Base-by-base conservation (phyloP, 2,888 invertebrate species). In the Leptothorax acervorum region DNA sequence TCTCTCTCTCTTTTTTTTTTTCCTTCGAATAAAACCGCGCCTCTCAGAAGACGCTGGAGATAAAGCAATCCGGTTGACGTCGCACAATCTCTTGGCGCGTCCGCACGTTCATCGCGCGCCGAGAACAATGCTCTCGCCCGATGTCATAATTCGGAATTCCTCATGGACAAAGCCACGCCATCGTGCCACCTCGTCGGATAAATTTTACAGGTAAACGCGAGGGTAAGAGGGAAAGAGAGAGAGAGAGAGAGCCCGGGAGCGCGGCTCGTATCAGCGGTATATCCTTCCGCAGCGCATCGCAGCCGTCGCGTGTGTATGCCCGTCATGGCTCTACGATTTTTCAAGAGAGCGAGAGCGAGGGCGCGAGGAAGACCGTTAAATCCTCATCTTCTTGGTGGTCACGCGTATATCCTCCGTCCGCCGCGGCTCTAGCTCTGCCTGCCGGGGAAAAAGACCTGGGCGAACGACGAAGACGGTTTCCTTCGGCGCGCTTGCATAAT, bases 261-360 rank as follows among this genome's bases (percentile, higher is more conserved):
- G 42, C 12, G 28, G 60, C 55, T 57, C 76, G 79, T 76, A 76
- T 28, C 23, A 60, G 76, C 48, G 60, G 81, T 75, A 81, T 78
- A 81, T 81, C 57, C 48, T 81, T 53, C 42, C 39, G 75, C 5
- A 18, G 79, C 73, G 57, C 76, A 76, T 62, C 62, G 78, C 55
- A 31, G 6, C 42, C 74, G 48, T 68, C 84, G 82, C 51, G 65
- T 76, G 65, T 76, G 48, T 42, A 82, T 81, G 81, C 85, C 71
- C 76, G 83, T 85, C 83, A 84, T 83, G 85, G 73, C 45, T 82
- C 23, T 28, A 48, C 87, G 84, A 85, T 88, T 88, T 78, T 76
- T 88, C 85, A 85, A 68, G 65, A 73, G 23, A 60, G 48, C 23
- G 35, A 35, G 48, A 35, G 48, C 35, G 74, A 71, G 35, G 42